Evolutionary conservation across 2,113 vertebrate species (phyloP), one percentile per base, ranked within the genome.

Genomic region (Cinclus mexicanus): DNA sequence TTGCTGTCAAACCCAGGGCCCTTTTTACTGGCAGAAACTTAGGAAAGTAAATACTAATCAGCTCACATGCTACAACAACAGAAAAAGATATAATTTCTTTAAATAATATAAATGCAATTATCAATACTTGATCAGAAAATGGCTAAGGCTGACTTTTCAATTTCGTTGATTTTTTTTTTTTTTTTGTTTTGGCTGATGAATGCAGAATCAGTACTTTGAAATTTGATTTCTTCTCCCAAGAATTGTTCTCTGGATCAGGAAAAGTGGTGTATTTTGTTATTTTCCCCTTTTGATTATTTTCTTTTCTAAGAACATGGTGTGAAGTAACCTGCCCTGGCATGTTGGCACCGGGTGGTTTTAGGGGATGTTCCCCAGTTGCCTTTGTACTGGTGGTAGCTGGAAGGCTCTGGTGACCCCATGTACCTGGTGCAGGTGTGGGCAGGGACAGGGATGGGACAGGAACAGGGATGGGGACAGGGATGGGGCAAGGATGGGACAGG

Each of bases 31-130:
- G 83, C 69, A 90, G 93, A 91, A 97, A 95, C 87, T 92, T 92
- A 84, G 68, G 71, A 92, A 95, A 97, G 96, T 97, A 97, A 97
- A 97, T 92, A 97, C 87, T 87, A 83, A 88, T 76, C 26, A 93
- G 90, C 67, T 95, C 88, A 65, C 33, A 31, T 72, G 65, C 94
- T 96, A 81, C 92, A 70, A 93, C 52, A 76, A 57, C 42, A 95
- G 35, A 97, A 90, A n/a, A 53, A 95, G 85, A 76, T 89, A 41
- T 47, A 50, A 88, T 97, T 97, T 97, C 80, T 96, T 97, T 78
- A 93, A 97, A 95, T 90, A 96, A 88, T 88, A 95, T 72, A 95
- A 95, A 95, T 89, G 75, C 94, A 94, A 79, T 98, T 97, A 97
- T 95, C 57, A 97, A 56, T 93, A 83, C 57, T 91, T 87, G 67